Percentiles rank a stretch among this genome's conserved stretches.
Evolutionary conservation across 2,113 vertebrate genomes (phyloP).

Genomic region (Lanius collurio): DNA sequence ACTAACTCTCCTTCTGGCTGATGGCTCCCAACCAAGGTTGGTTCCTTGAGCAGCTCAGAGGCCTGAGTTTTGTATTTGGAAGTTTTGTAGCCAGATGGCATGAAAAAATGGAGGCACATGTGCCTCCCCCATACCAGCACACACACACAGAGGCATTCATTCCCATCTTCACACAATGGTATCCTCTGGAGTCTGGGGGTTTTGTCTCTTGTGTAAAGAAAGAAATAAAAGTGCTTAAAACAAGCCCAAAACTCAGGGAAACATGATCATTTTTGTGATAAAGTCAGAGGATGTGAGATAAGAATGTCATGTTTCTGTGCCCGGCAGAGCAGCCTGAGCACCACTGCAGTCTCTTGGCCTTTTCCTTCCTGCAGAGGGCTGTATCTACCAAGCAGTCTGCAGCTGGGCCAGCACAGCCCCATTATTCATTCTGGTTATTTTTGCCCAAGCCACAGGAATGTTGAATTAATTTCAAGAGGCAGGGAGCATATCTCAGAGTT

Average conservation of each 20-base stretch:
- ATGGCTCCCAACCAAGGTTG: not conserved
- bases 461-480: slow-evolving; percentile 64
- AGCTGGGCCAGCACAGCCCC: not conserved
- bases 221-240: slow-evolving; percentile 9
- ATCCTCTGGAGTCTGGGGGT: not conserved
- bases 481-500: slow-evolving; percentile 17
- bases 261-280: fast-evolving
- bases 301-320: not conserved
- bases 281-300: not conserved
- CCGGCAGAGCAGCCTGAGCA: not conserved
- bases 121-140: too few species aligned
- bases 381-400: slow-evolving; percentile 42
- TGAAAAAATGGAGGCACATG: not conserved
- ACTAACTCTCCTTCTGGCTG: not conserved
- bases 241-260: not conserved
- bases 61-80: not conserved
- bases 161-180: not conserved
- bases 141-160: not conserved
- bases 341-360: not conserved
- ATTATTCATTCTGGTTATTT: not conserved
- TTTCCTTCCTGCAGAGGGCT: slow-evolving; percentile 63
- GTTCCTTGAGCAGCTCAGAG: not conserved
- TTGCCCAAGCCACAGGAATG: slow-evolving; percentile 34
- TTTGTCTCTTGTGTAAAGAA: not conserved
- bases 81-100: not conserved